Percentiles rank a stretch among this genome's conserved stretches.
Conservation (phyloP, 2,113 vertebrate species). For the Astur gentilis region DNA sequence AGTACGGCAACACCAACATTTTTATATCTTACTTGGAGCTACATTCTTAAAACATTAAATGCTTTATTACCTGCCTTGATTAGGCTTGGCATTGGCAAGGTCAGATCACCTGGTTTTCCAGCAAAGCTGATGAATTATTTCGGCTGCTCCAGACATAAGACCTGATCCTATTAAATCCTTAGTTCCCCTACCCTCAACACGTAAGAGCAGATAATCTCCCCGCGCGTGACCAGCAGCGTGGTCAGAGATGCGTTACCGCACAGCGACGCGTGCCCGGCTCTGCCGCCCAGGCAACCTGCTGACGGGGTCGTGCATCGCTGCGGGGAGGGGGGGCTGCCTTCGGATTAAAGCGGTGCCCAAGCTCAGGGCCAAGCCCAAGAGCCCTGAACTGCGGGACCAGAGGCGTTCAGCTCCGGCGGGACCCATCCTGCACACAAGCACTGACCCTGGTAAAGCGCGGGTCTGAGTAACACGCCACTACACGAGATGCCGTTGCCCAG, state of each 20-base stretch:
- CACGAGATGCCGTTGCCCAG: not conserved
- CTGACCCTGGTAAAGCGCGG: not conserved
- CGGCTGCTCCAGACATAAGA: not conserved
- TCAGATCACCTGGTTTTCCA: not conserved
- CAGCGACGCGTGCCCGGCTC: not conserved
- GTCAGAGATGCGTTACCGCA: not conserved
- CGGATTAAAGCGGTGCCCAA: not conserved
- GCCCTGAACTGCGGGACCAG: not conserved
- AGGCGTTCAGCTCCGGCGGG: not conserved
- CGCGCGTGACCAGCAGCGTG: rapidly evolving
- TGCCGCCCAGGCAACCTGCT: not conserved
- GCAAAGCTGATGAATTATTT: not conserved
- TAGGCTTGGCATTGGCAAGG: not conserved
- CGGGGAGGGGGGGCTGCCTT: not conserved
- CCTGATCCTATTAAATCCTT: not conserved
- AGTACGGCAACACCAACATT: rapidly evolving
- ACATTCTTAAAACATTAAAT: not conserved
- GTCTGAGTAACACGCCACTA: not conserved
- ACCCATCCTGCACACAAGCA: not conserved
- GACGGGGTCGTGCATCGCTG: not conserved
- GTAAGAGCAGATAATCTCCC: not conserved
- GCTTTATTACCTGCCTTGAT: not conserved
- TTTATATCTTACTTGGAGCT: not conserved
- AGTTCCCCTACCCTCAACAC: not conserved
- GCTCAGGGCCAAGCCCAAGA: not conserved